Evolutionary conservation across 2,113 vertebrate genomes (phyloP).

Genomic region (Bos javanicus): DNA sequence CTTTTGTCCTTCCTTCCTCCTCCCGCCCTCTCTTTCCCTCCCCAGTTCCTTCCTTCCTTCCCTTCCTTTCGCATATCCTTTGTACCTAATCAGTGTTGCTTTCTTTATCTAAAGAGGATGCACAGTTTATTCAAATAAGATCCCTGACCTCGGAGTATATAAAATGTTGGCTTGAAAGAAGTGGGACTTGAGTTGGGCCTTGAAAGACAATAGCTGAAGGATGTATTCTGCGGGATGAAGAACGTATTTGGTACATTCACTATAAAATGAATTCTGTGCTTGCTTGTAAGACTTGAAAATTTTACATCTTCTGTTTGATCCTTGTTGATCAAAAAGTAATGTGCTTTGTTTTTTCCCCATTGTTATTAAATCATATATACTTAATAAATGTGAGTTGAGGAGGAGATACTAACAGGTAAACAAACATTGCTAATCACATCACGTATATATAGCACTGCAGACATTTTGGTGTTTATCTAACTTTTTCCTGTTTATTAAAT

Average conservation of each 20-base stretch:
- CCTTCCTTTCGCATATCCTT: neutral
- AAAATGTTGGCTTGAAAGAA: neutral
- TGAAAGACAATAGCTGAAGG: constrained; percentile 46
- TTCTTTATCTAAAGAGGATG: constrained; percentile 8
- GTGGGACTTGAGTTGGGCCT: constrained; percentile 5
- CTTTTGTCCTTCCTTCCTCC: neutral
- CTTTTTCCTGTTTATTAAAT: neutral
- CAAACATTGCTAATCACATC: neutral
- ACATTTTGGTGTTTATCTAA: neutral
- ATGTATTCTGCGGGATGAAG: neutral
- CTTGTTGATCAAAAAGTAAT: neutral
- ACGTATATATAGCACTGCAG: neutral
- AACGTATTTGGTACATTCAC: neutral
- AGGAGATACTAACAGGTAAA: neutral
- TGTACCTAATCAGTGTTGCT: neutral
- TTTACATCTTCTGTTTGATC: constrained; percentile 6
- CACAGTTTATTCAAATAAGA: neutral
- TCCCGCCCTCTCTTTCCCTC: no score
- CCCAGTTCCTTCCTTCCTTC: neutral
- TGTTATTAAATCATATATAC: neutral
- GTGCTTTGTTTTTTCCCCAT: neutral
- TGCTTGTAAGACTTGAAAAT: neutral
- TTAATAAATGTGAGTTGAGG: neutral
- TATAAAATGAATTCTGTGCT: neutral
- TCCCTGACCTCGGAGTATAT: neutral